phyloP scores from a whole-genome alignment of 92 coral and sea anemone genomes.

The Nematostella vectensis region DNA sequence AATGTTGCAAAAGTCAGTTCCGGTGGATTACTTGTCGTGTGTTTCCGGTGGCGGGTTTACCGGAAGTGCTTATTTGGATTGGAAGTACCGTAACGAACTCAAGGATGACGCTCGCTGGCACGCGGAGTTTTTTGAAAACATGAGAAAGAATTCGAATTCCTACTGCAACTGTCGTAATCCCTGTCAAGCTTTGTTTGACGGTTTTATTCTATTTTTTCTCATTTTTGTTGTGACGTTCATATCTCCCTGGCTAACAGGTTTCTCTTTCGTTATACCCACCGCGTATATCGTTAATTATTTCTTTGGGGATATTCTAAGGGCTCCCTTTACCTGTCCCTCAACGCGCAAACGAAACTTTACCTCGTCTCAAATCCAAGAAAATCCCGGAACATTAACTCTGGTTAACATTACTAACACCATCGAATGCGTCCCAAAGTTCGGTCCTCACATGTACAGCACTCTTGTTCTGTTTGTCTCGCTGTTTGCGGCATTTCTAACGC shows the following conservation, averaged over 20 bases:
- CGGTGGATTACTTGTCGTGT: conserved; percentile 66
- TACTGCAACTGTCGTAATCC: conserved; percentile 65
- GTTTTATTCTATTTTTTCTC: conserved; percentile 28
- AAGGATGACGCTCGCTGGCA: conserved; percentile 79
- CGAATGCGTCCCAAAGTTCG: conserved; percentile 38
- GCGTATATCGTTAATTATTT: conserved; percentile 56
- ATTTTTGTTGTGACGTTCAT: conserved; percentile 30
- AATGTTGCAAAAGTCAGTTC: conserved; percentile 46
- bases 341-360: conserved; percentile 34
- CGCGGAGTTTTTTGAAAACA: conserved; percentile 59
- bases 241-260: conserved; percentile 45
- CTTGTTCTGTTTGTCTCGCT: conserved; percentile 13
- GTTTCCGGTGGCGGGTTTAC: conserved; percentile 90
- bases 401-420: conserved; percentile 9
- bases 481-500: conserved; percentile 12
- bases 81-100: conserved; percentile 77
- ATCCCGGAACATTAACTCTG: conserved; percentile 7
- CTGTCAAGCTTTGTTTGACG: conserved; percentile 31
- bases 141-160: conserved; percentile 36
- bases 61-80: conserved; percentile 75
- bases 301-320: conserved; percentile 55
- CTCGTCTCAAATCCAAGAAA: conserved; percentile 24
- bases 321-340: conserved; percentile 55
- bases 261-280: conserved; percentile 46
- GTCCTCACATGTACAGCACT: conserved; percentile 29